Conservation (phyloP, 2,113 vertebrate species). For the Globicephala melas region DNA sequence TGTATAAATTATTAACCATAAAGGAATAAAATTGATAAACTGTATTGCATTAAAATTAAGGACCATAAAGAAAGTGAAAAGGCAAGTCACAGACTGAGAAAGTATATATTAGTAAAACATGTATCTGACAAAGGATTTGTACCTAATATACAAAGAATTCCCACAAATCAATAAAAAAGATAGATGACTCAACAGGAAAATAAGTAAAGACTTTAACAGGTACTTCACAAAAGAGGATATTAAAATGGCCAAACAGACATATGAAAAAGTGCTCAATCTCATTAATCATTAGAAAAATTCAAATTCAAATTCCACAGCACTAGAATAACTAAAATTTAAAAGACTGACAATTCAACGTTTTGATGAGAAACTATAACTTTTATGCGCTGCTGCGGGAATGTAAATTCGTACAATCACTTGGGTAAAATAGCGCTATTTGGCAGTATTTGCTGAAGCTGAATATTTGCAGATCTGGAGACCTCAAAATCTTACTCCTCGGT, state of each 20-base stretch:
- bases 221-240: neutral
- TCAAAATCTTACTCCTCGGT: neutral
- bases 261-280: neutral
- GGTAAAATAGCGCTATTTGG: neutral
- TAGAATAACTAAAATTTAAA: neutral
- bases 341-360: neutral
- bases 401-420: neutral
- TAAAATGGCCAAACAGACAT: neutral
- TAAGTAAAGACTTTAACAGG: neutral
- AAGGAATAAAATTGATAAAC: neutral
- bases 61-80: neutral
- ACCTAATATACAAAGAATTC: neutral
- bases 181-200: neutral
- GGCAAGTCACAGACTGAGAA: neutral
- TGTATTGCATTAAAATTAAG: neutral
- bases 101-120: neutral
- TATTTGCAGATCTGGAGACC: neutral
- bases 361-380: neutral
- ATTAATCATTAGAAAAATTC: neutral
- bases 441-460: neutral
- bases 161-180: neutral
- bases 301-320: neutral
- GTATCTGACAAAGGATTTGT: neutral
- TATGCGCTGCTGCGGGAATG: neutral
- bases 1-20: neutral